Base-by-base conservation (phyloP, 2,888 invertebrate genomes). In the Trichacis sp. region DNA sequence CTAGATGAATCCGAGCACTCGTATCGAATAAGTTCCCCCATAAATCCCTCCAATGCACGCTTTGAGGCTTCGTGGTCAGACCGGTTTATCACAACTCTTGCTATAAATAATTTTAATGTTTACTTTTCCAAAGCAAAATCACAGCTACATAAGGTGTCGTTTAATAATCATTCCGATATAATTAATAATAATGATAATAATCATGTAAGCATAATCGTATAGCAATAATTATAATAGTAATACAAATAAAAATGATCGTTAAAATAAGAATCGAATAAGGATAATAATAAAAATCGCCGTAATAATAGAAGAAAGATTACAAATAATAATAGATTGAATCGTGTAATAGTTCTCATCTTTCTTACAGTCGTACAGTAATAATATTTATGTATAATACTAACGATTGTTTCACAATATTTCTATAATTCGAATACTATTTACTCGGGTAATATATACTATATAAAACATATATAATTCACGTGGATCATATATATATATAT, bases 81-180 rank as follows among this genome's bases (percentile, higher is more conserved):
- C 70, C 65, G 68, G 57, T 67, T 68, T 30, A 49, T 64, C 53
- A 66, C 65, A 56, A 70, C 63, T 71, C 70, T 81, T 83, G 78
- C 80, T 84, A 83, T 83, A 83, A 83, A 84, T 83, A 83, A 80
- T 81, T 82, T 82, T 82, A 82, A 81, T 81, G 78, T 82, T 83
- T 78, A 84, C 82, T 84, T 82, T 79, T 81, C 79, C 77, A 83
- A 84, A 83, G 83, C 82, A 82, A 83, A 83, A 84, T 83, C 83
- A 83, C 83, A 84, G 83, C 83, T 83, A 83, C 83, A 83, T 83
- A 83, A 82, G 77, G 80, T 82, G 81, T 84, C 77, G 79, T 81
- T 80, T 77, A 72, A 78, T 82, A 76, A 77, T 80, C 75, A 73
- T 75, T 64, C 64, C 73, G 68, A 36, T 61, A 43, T 61, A 54